Evolutionary conservation across 2,888 invertebrate species (phyloP).

Genomic region (Zygaena filipendulae): DNA sequence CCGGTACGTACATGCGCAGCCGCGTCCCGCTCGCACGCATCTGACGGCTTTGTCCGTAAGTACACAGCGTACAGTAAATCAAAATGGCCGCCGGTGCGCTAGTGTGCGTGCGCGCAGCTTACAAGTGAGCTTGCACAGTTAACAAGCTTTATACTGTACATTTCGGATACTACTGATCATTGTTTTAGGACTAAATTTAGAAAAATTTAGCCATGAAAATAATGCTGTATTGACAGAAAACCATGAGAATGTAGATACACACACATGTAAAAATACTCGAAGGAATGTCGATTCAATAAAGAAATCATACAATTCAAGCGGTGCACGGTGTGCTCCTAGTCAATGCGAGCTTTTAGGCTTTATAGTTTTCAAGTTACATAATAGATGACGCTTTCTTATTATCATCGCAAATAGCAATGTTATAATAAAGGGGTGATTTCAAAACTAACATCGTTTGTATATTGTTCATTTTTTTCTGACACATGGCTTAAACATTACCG

Average conservation of each 20-base stretch:
- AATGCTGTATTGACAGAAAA: too few relatives aligned
- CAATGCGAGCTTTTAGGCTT: constrained; percentile 54
- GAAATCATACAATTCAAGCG: constrained; percentile 62
- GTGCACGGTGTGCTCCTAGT: constrained; percentile 37
- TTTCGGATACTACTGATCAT: constrained; percentile 16
- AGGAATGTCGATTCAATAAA: constrained; percentile 68
- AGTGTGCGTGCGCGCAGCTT: constrained; percentile 56
- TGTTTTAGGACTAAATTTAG: constrained; percentile 17
- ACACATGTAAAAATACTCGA: constrained; percentile 56
- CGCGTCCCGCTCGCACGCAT: constrained; percentile 66
- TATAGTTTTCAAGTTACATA: constrained; percentile 25
- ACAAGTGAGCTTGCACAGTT: not conserved
- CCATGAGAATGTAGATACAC: constrained; percentile 53
- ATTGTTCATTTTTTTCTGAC: too few relatives aligned
- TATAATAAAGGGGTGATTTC: constrained; percentile 28
- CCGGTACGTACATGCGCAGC: constrained; percentile 62
- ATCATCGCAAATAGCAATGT: too few relatives aligned
- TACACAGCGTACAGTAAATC: constrained; percentile 65
- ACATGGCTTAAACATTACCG: not conserved
- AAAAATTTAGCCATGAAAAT: constrained; percentile 43
- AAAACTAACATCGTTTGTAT: constrained; percentile 5
- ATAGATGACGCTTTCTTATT: constrained; percentile 50
- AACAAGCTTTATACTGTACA: not conserved
- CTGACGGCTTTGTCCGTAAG: constrained; percentile 69
- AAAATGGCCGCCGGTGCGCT: constrained; percentile 56